Evolutionary conservation across 2,113 vertebrate genomes (phyloP).

Genomic region (Nesoenas mayeri): DNA sequence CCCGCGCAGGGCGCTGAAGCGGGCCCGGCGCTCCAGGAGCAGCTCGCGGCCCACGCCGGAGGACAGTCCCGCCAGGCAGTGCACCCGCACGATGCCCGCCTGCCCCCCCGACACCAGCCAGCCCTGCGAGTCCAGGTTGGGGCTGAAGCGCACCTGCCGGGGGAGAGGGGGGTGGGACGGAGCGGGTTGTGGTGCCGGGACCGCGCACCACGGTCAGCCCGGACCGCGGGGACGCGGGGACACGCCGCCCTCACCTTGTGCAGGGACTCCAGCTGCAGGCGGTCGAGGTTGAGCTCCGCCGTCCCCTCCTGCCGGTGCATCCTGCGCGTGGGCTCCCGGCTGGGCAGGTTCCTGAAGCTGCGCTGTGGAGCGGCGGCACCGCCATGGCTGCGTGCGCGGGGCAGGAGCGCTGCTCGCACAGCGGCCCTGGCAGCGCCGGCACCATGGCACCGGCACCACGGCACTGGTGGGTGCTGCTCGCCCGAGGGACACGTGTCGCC

Average conservation of each 20-base stretch:
- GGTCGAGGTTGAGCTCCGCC: slow-evolving; percentile 77
- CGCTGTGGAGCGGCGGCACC: slow-evolving; percentile 48
- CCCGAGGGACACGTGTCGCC: accelerated
- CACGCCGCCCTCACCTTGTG: slow-evolving; percentile 81
- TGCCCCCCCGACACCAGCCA: slow-evolving; percentile 89
- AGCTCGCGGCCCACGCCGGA: slow-evolving; percentile 59
- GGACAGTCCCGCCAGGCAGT: slow-evolving; percentile 81
- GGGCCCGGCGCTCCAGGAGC: slow-evolving; percentile 69
- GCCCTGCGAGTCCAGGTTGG: slow-evolving; percentile 85
- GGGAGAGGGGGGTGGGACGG: neutral
- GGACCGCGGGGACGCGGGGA: no score
- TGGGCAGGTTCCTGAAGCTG: slow-evolving; percentile 72
- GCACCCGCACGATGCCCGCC: slow-evolving; percentile 85
- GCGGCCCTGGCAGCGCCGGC: accelerated
- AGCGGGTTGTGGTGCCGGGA: accelerated
- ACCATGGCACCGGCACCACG: accelerated
- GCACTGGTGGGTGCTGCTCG: neutral
- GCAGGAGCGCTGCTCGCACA: accelerated
- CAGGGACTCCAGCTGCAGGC: slow-evolving; percentile 84
- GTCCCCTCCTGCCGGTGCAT: slow-evolving; percentile 81
- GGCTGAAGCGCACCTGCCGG: slow-evolving; percentile 89
- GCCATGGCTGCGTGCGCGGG: accelerated
- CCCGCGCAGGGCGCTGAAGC: slow-evolving; percentile 74
- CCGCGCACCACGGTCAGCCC: no score
- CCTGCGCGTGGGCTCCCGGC: slow-evolving; percentile 78